Percentiles rank a stretch among this genome's conserved stretches.
Conservation (phyloP, 2,113 vertebrate genomes). For the Mobula hypostoma region DNA sequence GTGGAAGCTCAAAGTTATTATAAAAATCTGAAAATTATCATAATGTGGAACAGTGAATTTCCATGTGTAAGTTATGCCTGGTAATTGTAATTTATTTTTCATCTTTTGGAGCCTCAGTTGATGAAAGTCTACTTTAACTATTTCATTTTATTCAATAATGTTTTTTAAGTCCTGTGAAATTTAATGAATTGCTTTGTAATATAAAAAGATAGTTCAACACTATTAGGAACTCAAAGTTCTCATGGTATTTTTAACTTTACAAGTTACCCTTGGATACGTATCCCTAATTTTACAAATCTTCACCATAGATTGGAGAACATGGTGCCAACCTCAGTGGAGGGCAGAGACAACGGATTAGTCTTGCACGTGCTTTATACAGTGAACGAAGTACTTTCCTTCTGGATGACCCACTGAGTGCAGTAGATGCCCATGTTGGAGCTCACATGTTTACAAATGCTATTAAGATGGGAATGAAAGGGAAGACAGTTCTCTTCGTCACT, state of each 20-base stretch:
- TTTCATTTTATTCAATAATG: not conserved
- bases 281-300: constrained; percentile 13
- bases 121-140: not conserved
- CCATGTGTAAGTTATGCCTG: not conserved
- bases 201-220: not conserved
- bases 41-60: not conserved
- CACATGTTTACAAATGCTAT: constrained; percentile 64
- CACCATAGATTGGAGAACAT: constrained; percentile 63
- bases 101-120: not conserved
- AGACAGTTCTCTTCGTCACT: constrained; percentile 66
- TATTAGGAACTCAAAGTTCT: not conserved
- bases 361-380: constrained; percentile 70
- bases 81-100: not conserved
- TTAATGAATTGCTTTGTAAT: not conserved
- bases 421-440: constrained; percentile 62
- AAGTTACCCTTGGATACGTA: not conserved
- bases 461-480: constrained; percentile 48
- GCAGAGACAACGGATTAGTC: constrained; percentile 66
- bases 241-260: not conserved
- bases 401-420: constrained; percentile 70
- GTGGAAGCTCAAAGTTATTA: not conserved
- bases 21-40: not conserved
- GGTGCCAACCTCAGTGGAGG: constrained; percentile 69
- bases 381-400: constrained; percentile 60
- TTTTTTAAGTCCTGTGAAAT: not conserved